A percentile compares a stretch with the other conserved stretches of the same genome.
These are phyloP conservation scores for Branchinecta lindahli DNA, from an alignment of 1,140 invertebrate genomes.

Conservation along the genomic window DNA sequence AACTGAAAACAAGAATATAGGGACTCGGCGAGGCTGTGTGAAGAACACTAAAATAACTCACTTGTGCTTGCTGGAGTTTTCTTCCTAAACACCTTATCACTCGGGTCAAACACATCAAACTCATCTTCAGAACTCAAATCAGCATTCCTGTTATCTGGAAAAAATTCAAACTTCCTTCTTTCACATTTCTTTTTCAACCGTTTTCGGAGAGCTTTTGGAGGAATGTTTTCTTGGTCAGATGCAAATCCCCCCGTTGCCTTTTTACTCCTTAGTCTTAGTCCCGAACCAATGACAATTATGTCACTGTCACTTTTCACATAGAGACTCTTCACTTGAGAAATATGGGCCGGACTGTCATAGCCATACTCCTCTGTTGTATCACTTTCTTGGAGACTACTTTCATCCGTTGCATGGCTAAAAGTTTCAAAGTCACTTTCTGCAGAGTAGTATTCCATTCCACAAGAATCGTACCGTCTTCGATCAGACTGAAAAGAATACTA, in stretches of 20 bases:
- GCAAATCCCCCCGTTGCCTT: background rate
- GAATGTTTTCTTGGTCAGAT: background rate
- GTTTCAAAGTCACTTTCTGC: background rate
- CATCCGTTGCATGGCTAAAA: background rate
- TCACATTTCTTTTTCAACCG: background rate
- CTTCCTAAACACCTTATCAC: background rate
- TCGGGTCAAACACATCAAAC: background rate
- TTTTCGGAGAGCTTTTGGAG: background rate
- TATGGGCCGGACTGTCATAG: too few relatives aligned
- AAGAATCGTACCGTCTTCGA: too few relatives aligned
- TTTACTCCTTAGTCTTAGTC: too few relatives aligned
- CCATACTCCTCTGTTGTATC: too few relatives aligned
- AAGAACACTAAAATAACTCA: too few relatives aligned
- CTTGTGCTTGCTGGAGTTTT: background rate
- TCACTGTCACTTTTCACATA: too few relatives aligned
- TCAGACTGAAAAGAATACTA: too few relatives aligned
- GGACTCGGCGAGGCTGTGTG: too few relatives aligned
- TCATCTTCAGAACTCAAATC: background rate
- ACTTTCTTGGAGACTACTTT: too few relatives aligned
- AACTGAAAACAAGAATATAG: too few relatives aligned
- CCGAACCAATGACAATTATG: too few relatives aligned
- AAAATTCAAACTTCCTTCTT: background rate
- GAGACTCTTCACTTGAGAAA: too few relatives aligned
- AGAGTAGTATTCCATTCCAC: background rate
- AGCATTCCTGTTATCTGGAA: background rate